phyloP scores from a whole-genome alignment of 1,140 invertebrate genomes.

The Agrilus planipennis region DNA sequence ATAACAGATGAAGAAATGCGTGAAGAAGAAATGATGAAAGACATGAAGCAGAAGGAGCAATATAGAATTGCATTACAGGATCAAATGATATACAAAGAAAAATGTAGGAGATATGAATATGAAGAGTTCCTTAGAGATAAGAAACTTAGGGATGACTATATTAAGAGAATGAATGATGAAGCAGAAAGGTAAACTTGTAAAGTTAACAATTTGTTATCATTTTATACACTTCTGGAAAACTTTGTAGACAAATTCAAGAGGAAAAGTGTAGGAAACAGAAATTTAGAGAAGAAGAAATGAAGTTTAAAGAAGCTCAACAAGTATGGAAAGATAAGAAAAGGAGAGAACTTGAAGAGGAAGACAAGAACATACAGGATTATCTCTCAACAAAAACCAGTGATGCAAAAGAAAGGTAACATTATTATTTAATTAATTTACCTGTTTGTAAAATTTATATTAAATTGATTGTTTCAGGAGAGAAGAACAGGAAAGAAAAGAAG shows the following conservation, averaged over 20 bases:
- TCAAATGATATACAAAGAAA: conserved; percentile 32
- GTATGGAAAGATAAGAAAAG: conserved; percentile 27
- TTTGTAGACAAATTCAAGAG: conserved; percentile 18
- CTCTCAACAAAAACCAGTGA: conserved; percentile 21
- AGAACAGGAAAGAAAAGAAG: conserved; percentile 17
- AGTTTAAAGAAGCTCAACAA: conserved; percentile 29
- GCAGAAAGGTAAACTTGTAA: conserved; percentile 18
- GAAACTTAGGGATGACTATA: conserved; percentile 33
- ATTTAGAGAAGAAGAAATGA: conserved; percentile 30
- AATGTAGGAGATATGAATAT: conserved; percentile 27
- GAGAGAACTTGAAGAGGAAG: conserved; percentile 31
- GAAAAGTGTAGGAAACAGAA: conserved; percentile 28
- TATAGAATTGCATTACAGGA: conserved; percentile 32
- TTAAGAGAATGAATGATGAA: conserved; percentile 32
- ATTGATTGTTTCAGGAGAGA: conserved; percentile 12
- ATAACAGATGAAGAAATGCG: conserved; percentile 19
- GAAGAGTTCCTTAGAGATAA: conserved; percentile 35
- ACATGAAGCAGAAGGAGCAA: conserved; percentile 24
- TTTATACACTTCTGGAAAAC: conserved; percentile 1
- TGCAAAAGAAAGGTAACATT: conserved; percentile 2
- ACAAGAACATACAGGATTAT: conserved; percentile 28
- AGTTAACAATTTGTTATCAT: no score
- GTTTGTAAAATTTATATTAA: background rate
- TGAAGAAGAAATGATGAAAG: conserved; percentile 16
- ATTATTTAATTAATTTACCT: background rate